Evolutionary conservation across 2,797 vertebrate genomes (phyloP).

Genomic region (Decapterus maruadsi): DNA sequence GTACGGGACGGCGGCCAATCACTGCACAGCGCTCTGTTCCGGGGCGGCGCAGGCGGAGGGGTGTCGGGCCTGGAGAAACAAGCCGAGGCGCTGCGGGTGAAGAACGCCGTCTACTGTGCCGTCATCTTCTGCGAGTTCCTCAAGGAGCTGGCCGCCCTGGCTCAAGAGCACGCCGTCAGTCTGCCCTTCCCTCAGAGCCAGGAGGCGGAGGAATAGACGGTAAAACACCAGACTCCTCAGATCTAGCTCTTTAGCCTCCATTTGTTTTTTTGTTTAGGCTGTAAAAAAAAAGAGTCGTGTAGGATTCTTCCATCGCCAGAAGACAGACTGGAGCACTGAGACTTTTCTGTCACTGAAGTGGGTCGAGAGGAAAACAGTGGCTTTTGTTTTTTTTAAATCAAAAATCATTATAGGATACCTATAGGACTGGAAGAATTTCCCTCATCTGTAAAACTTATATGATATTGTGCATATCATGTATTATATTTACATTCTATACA

Average conservation of each 20-base stretch:
- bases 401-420: conserved; percentile 53
- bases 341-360: conserved; percentile 33
- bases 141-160: conserved; percentile 95
- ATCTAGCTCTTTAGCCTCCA: conserved; percentile 3
- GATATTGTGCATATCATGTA: conserved; percentile 84
- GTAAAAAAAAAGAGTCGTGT: conserved; percentile 11
- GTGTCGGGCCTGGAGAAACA: conserved; percentile 87
- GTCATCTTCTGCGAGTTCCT: conserved; percentile 97
- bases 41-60: conserved; percentile 64
- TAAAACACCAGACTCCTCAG: conserved; percentile 23
- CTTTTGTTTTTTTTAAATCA: conserved; percentile 60
- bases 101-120: conserved; percentile 96
- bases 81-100: conserved; percentile 92
- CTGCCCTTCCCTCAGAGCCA: conserved; percentile 89
- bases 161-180: conserved; percentile 94
- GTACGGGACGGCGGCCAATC: conserved; percentile 90
- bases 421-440: conserved; percentile 51
- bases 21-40: conserved; percentile 87
- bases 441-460: conserved; percentile 68
- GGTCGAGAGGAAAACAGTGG: conserved; percentile 11
- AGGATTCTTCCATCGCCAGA: conserved; percentile 28
- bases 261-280: conserved; percentile 17
- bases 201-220: conserved; percentile 86
- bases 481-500: conserved; percentile 83
- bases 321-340: conserved; percentile 54